Evolutionary conservation across 2,113 vertebrate species (phyloP).

Genomic region (Chloebia gouldiae): DNA sequence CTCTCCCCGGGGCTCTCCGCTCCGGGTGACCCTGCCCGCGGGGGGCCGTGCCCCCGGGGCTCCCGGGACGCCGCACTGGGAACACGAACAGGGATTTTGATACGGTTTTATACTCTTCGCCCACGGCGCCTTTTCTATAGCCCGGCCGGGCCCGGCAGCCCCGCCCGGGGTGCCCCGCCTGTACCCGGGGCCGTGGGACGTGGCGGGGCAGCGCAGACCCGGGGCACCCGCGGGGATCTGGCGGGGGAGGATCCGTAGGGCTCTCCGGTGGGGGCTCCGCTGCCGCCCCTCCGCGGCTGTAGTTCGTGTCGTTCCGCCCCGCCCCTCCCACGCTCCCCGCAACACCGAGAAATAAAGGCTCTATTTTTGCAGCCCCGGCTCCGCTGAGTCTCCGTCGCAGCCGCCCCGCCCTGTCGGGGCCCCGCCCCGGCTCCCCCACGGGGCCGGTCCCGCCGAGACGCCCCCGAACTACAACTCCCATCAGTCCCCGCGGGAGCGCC

Average conservation of each 20-base stretch:
- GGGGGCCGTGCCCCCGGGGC: not conserved
- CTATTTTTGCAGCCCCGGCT: not conserved
- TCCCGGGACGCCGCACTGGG: not conserved
- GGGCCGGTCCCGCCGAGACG: rapidly evolving
- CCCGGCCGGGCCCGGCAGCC: too few relatives aligned
- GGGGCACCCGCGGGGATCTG: too few relatives aligned
- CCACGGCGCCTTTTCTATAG: not conserved
- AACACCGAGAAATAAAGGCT: not conserved
- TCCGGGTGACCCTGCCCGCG: too few relatives aligned
- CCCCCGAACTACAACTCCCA: not conserved
- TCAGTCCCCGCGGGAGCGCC: rapidly evolving
- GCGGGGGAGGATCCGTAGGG: too few relatives aligned
- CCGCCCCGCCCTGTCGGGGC: not conserved
- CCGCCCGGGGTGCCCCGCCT: too few relatives aligned
- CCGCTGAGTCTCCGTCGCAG: not conserved
- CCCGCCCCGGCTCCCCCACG: not conserved
- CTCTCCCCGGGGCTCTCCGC: too few relatives aligned
- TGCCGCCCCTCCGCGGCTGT: not conserved
- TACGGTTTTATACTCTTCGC: not conserved
- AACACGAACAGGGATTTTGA: not conserved
- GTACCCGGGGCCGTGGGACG: not conserved
- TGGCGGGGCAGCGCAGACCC: not conserved
- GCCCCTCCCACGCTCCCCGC: not conserved
- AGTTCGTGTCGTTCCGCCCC: not conserved
- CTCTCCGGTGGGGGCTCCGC: not conserved